Percentiles rank a stretch among this genome's conserved stretches.
phyloP scores from a whole-genome alignment of 2,888 invertebrate genomes.

The Coelinius sp. region DNA sequence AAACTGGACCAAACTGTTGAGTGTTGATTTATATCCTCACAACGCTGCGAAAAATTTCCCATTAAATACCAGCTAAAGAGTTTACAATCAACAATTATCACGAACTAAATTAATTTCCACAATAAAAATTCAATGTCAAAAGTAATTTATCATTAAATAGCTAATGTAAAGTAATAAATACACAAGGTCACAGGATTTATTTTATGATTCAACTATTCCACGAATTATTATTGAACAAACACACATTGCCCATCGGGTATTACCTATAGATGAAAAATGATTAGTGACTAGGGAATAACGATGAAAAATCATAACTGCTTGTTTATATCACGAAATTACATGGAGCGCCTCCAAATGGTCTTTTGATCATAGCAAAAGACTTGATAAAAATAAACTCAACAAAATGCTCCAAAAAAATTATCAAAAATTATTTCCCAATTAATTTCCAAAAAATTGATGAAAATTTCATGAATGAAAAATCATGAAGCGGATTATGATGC shows the following conservation, averaged over 20 bases:
- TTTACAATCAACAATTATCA: not conserved
- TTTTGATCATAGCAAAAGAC: too few species aligned
- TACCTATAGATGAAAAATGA: conserved; percentile 31
- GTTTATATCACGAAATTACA: not conserved
- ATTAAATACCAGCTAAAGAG: not conserved
- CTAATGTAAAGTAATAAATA: not conserved
- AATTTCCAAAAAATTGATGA: not conserved
- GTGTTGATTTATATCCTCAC: not conserved
- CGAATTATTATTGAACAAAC: conserved; percentile 14
- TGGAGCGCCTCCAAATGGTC: too few species aligned
- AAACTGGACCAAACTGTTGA: conserved; percentile 8
- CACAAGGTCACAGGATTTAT: conserved; percentile 7
- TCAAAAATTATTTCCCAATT: not conserved
- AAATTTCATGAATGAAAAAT: conserved; percentile 6
- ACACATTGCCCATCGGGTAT: conserved; percentile 27
- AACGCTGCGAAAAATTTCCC: not conserved
- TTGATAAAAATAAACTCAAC: too few species aligned
- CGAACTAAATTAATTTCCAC: not conserved
- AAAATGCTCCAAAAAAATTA: not conserved
- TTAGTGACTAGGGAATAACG: conserved; percentile 1
- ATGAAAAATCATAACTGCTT: not conserved
- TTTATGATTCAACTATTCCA: not conserved
- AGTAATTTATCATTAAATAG: not conserved
- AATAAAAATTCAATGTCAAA: not conserved
- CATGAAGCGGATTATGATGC: not conserved